phyloP scores from a whole-genome alignment of 2,113 vertebrate species.

The Myotis brandtii region DNA sequence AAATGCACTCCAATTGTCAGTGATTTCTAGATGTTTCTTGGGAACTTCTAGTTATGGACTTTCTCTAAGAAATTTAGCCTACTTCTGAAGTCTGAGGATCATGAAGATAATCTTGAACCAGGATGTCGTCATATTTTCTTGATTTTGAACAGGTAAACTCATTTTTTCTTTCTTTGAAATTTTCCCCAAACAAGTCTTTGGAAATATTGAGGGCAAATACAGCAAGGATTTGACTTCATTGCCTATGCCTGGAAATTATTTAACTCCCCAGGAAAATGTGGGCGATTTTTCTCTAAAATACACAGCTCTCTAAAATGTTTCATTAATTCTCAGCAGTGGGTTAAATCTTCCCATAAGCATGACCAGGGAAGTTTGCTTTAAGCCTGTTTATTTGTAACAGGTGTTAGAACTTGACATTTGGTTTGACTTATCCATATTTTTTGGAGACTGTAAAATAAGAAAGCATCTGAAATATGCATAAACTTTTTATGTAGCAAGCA shows the following conservation, averaged over 20 bases:
- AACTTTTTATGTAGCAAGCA: constrained; percentile 38
- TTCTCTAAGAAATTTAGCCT: not conserved
- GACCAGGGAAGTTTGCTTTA: constrained; percentile 41
- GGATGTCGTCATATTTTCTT: not conserved
- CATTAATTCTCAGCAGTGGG: not conserved
- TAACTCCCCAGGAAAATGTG: not conserved
- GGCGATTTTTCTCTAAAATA: constrained; percentile 16
- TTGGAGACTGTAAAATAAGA: constrained; percentile 61
- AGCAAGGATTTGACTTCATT: not conserved
- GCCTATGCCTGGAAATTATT: not conserved
- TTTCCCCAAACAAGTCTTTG: not conserved
- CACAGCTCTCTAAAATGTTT: not conserved
- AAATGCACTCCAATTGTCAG: not conserved
- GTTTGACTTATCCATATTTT: constrained; percentile 59
- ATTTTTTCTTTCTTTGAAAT: not conserved
- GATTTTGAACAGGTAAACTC: not conserved
- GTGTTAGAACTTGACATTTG: constrained; percentile 60
- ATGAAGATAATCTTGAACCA: not conserved
- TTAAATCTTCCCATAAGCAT: not conserved
- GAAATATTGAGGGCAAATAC: not conserved
- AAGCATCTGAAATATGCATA: constrained; percentile 67
- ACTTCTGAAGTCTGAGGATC: not conserved
- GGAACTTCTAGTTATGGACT: not conserved
- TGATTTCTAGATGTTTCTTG: not conserved
- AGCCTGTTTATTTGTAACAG: constrained; percentile 61